Percentiles rank a stretch among this genome's conserved stretches.
Evolutionary conservation across 2,113 vertebrate species (phyloP).

Genomic region (Nerophis lumbriciformis): DNA sequence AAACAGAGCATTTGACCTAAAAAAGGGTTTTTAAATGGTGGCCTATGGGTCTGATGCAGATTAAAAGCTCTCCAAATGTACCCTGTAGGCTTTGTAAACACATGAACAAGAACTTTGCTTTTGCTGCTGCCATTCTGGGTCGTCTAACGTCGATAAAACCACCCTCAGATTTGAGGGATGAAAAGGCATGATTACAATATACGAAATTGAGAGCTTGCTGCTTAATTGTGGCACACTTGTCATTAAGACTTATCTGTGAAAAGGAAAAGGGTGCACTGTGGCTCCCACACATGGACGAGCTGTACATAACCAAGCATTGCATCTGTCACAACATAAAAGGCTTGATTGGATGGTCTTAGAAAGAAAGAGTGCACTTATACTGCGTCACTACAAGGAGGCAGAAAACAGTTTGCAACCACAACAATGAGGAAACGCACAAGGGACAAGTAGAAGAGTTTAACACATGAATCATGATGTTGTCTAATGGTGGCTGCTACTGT

Average conservation of each 20-base stretch:
- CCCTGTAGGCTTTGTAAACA: slow-evolving; percentile 44
- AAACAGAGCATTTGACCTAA: slow-evolving; percentile 17
- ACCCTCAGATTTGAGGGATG: background rate
- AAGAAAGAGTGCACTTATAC: slow-evolving; percentile 1
- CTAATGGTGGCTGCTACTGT: background rate
- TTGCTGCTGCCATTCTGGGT: slow-evolving; percentile 11
- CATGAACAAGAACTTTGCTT: slow-evolving; percentile 5
- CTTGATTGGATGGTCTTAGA: background rate
- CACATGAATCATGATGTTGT: background rate
- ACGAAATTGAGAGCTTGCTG: background rate
- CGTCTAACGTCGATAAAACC: too few relatives aligned
- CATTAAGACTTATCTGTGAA: background rate
- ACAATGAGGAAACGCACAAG: too few relatives aligned
- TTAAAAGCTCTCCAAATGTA: slow-evolving; percentile 18
- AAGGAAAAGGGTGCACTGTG: too few relatives aligned
- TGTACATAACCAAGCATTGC: too few relatives aligned
- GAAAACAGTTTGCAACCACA: background rate
- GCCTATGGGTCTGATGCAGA: slow-evolving; percentile 7
- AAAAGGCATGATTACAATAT: background rate
- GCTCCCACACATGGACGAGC: too few relatives aligned
- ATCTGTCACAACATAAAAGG: background rate
- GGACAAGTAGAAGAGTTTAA: too few relatives aligned
- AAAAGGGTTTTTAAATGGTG: slow-evolving; percentile 6
- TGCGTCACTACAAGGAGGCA: background rate
- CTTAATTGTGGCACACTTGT: background rate